phyloP scores from a whole-genome alignment of 2,113 vertebrate species.

The Menura novaehollandiae region DNA sequence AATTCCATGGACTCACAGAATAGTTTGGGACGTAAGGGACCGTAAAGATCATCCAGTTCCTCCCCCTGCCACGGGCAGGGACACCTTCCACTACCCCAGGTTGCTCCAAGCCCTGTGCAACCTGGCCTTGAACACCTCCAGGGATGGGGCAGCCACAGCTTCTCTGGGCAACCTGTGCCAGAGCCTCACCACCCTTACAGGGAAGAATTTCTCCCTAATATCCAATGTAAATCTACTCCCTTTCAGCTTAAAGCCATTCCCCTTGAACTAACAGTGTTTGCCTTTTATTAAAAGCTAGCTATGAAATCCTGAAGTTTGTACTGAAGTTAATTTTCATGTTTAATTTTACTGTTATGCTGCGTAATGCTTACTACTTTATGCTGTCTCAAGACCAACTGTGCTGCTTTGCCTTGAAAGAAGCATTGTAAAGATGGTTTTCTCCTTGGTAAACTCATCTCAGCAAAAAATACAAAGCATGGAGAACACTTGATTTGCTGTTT shows the following conservation, averaged over 20 bases:
- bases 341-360: background rate
- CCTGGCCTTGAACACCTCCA: background rate
- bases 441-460: background rate
- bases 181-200: accelerated
- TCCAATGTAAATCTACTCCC: background rate
- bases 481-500: background rate
- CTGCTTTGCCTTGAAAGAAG: background rate
- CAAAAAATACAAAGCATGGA: background rate
- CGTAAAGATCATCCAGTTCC: accelerated
- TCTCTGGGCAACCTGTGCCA: background rate
- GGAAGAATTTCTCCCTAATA: background rate
- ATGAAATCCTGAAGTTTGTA: background rate
- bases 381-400: background rate
- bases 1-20: no score
- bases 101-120: background rate
- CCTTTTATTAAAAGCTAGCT: background rate
- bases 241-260: background rate
- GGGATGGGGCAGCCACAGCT: background rate
- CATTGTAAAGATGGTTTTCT: background rate
- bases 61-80: background rate
- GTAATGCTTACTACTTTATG: background rate
- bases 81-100: background rate
- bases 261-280: background rate
- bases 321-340: background rate
- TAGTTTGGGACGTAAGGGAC: background rate